Percentiles rank a stretch among this genome's conserved stretches.
These are phyloP conservation scores for Oreochromis spilurus DNA, from an alignment of 2,113 vertebrate genomes.

Conservation along the genomic window DNA sequence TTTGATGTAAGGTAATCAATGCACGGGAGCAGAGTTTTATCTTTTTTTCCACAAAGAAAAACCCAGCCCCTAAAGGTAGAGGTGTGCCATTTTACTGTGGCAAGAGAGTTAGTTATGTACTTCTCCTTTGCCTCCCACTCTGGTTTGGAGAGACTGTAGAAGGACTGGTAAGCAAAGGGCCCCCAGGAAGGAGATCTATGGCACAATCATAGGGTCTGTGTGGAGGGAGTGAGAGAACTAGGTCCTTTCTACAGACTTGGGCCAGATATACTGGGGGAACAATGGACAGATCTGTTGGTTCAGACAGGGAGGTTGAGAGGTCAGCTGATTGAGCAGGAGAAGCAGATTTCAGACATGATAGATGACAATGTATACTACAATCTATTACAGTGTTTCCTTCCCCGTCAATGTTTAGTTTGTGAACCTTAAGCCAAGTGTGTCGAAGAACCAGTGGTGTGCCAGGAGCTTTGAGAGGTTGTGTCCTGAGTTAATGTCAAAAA, in stretches of 20 bases:
- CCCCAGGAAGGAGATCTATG: neutral
- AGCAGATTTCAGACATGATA: neutral
- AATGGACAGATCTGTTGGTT: neutral
- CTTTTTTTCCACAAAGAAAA: neutral
- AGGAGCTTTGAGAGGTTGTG: no score
- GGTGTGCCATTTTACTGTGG: neutral
- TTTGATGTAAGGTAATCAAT: neutral
- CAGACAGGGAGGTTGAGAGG: neutral
- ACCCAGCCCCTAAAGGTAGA: neutral
- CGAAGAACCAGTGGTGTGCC: no score
- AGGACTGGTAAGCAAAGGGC: neutral
- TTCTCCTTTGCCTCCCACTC: neutral
- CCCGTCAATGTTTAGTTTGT: no score
- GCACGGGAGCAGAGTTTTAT: neutral
- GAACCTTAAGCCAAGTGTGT: no score
- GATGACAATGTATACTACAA: neutral
- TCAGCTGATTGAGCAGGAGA: neutral
- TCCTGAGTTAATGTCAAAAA: no score
- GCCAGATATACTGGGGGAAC: neutral
- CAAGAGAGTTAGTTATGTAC: neutral
- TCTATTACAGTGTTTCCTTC: no score
- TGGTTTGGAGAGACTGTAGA: neutral
- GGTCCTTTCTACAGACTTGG: neutral
- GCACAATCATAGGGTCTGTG: neutral
- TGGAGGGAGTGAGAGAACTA: neutral